Evolutionary conservation across 2,797 vertebrate species (phyloP).

Genomic region (Sebastes nivosus): DNA sequence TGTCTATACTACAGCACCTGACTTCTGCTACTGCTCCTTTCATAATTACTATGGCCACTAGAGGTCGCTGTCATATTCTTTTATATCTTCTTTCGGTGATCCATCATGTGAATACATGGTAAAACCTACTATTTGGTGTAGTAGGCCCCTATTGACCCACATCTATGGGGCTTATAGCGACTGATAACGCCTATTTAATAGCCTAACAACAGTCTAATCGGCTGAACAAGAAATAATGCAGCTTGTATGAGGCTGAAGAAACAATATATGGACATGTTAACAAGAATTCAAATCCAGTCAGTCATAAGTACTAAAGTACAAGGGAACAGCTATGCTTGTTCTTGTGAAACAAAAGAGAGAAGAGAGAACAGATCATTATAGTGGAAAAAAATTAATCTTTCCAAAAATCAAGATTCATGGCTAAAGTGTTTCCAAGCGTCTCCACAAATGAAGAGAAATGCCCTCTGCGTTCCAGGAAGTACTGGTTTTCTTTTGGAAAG

Average conservation of each 20-base stretch:
- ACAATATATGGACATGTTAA: neutral
- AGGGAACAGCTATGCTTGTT: neutral
- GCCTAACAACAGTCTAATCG: no score
- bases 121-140: no score
- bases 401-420: slow-evolving; percentile 4
- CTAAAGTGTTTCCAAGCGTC: neutral
- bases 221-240: neutral
- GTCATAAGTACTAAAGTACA: neutral
- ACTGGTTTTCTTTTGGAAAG: slow-evolving; percentile 3
- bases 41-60: no score
- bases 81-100: no score
- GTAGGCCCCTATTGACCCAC: no score
- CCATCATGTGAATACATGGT: no score
- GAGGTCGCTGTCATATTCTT: no score
- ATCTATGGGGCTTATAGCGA: no score
- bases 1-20: no score
- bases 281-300: neutral
- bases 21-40: no score
- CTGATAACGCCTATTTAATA: no score
- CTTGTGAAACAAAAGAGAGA: neutral
- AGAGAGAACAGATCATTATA: no score
- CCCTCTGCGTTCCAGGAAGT: neutral
- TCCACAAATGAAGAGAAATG: neutral
- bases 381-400: neutral
- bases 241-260: neutral